Percentiles rank a stretch among this genome's conserved stretches.
Evolutionary conservation across 2,113 vertebrate genomes (phyloP).

Genomic region (Dascyllus trimaculatus): DNA sequence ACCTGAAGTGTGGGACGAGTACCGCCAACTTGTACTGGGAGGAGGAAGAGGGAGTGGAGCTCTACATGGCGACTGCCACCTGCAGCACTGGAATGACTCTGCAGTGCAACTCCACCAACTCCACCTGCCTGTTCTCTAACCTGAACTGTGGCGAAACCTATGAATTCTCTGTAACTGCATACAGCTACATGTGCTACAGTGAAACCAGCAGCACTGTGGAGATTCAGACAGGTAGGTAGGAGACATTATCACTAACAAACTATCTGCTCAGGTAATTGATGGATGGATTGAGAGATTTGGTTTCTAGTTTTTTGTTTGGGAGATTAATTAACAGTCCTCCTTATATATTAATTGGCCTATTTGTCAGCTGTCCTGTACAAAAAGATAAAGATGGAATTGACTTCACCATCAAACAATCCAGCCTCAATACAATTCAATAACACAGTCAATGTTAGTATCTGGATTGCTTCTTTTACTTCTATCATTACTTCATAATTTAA

Average conservation of each 20-base stretch:
- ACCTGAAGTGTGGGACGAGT: conserved; percentile 73
- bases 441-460: no score
- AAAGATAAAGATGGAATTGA: neutral
- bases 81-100: conserved; percentile 29
- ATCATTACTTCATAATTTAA: no score
- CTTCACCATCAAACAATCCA: neutral
- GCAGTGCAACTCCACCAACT: conserved; percentile 77
- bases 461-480: no score
- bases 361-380: neutral
- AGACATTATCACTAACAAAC: neutral
- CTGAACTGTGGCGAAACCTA: conserved; percentile 81
- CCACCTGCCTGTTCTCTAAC: conserved; percentile 72
- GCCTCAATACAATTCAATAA: no score
- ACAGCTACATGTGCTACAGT: conserved; percentile 68
- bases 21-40: conserved; percentile 80
- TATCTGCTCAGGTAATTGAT: neutral
- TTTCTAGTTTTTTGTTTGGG: neutral
- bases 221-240: conserved; percentile 80
- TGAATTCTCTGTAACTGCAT: conserved; percentile 72
- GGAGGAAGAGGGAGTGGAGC: conserved; percentile 53
- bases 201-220: conserved; percentile 67
- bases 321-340: no score
- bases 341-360: neutral
- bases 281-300: neutral
- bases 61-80: conserved; percentile 74